Percentiles rank a stretch among this genome's conserved stretches.
Conservation (phyloP, 2,113 vertebrate genomes). For the Aegotheles bennettii region DNA sequence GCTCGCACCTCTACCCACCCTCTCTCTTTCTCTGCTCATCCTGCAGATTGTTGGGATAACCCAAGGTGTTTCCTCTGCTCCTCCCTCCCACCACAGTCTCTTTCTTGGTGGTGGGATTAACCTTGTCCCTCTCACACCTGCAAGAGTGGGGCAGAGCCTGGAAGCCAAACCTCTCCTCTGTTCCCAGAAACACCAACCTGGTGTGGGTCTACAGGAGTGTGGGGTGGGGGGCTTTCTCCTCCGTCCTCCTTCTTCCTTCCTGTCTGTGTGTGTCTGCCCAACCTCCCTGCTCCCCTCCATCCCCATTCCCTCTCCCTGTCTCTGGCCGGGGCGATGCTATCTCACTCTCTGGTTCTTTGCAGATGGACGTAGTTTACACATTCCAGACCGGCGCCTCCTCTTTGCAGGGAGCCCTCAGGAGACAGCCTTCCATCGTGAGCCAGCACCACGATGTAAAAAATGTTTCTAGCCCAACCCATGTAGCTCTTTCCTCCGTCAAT, state of each 20-base stretch:
- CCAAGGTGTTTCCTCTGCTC: neutral
- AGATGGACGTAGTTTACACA: conserved; percentile 99
- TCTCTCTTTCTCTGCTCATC: neutral
- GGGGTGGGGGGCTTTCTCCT: neutral
- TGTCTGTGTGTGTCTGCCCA: conserved; percentile 28
- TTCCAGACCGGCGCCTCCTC: conserved; percentile 96
- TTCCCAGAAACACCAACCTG: neutral
- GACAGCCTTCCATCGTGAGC: conserved; percentile 95
- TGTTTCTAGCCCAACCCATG: conserved; percentile 96
- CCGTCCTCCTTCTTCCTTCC: conserved; percentile 19
- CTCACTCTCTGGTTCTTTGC: conserved; percentile 90
- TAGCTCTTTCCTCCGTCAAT: conserved; percentile 90
- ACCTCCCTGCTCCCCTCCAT: neutral
- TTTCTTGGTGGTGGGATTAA: neutral
- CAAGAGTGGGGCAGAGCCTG: neutral
- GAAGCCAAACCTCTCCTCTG: neutral
- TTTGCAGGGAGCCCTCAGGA: conserved; percentile 91
- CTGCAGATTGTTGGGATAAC: neutral
- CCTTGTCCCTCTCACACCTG: neutral
- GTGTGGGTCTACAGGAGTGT: neutral
- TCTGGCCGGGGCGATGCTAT: conserved; percentile 71
- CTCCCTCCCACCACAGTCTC: neutral
- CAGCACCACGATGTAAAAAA: conserved; percentile 98
- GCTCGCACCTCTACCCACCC: neutral
- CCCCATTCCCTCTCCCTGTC: neutral